Base-by-base conservation (phyloP, 2,888 invertebrate genomes). In the Dromius quadrimaculatus region DNA sequence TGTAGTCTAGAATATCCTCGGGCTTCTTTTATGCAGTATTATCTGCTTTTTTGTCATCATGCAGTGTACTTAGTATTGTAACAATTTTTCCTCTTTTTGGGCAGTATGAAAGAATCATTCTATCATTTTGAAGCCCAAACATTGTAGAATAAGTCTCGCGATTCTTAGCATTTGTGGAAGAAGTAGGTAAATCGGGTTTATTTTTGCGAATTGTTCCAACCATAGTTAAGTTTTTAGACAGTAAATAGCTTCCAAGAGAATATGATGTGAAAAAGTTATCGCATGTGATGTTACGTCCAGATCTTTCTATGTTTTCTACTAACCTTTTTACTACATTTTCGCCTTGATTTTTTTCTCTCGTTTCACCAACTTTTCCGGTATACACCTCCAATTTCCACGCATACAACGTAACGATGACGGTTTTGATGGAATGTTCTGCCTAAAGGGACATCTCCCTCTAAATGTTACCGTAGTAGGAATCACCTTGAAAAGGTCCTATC, bases 391-490 rank as follows among this genome's bases (percentile, higher is more conserved):
- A 50, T 22, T 50, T 50, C 2, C 22, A 20, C 19, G 22, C 19
- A n/a, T 50, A 50, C 17, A 20, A 50, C 2, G 6, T 50, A 20
- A 20, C 22, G 2, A 22, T 17, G 20, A 20, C 2, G 54, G 23
- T n/a, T 54, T 54, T 20, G 15, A 32, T 13, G 59, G 59, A 34
- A 59, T 59, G 34, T 69, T 64, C 34, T 64, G 62, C 57, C 71
- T 64, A 38, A 73, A 73, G 11, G 47, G 64, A 38, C 71, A 72
- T 8, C 34, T 45, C 8, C 73, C 73, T 9, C 71, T 23, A 22
- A 74, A 73, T 11, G 47, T 59, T 9, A 73, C 66, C n/a, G n/a
- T n/a, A n/a, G n/a, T n/a, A n/a, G n/a, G n/a, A n/a, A n/a, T n/a
- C n/a, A n/a, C n/a, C n/a, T n/a, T n/a, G n/a, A n/a, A n/a, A n/a